phyloP scores from a whole-genome alignment of 2,888 invertebrate species.

The Apocheima hispidaria region DNA sequence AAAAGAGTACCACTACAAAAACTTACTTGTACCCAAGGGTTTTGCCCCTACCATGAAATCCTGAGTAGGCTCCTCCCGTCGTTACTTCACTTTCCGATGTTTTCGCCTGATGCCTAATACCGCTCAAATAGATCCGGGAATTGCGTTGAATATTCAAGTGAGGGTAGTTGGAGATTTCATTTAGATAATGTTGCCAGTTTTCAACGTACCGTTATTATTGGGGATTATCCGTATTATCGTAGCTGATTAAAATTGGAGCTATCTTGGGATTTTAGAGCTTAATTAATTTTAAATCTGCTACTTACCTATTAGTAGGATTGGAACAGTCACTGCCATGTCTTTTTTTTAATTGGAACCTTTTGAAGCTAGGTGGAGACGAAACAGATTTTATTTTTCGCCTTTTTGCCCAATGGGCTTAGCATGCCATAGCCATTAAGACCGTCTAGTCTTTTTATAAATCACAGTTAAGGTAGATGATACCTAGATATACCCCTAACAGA shows the following conservation, averaged over 20 bases:
- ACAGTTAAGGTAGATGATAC: no score
- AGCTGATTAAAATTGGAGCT: conserved; percentile 27
- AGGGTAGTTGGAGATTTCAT: conserved; percentile 47
- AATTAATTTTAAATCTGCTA: conserved; percentile 21
- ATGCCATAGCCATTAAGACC: no score
- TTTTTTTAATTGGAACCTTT: not conserved
- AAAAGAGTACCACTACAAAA: no score
- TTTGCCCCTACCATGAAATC: not conserved
- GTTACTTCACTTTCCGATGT: conserved; percentile 46
- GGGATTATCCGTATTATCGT: conserved; percentile 34
- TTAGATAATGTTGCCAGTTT: conserved; percentile 41
- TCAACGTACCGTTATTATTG: conserved; percentile 37
- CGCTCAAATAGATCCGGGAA: conserved; percentile 43
- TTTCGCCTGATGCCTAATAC: conserved; percentile 45
- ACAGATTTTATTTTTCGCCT: not conserved
- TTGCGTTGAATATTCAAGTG: conserved; percentile 44
- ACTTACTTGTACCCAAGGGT: not conserved
- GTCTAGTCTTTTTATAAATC: no score
- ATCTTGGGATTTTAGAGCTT: conserved; percentile 19
- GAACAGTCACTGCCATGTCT: not conserved
- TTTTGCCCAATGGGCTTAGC: no score
- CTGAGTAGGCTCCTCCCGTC: conserved; percentile 13
- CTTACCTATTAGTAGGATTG: not conserved
- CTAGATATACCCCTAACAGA: no score
- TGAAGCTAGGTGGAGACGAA: not conserved